Evolutionary conservation across 2,113 vertebrate species (phyloP).

Genomic region (Mirounga angustirostris): DNA sequence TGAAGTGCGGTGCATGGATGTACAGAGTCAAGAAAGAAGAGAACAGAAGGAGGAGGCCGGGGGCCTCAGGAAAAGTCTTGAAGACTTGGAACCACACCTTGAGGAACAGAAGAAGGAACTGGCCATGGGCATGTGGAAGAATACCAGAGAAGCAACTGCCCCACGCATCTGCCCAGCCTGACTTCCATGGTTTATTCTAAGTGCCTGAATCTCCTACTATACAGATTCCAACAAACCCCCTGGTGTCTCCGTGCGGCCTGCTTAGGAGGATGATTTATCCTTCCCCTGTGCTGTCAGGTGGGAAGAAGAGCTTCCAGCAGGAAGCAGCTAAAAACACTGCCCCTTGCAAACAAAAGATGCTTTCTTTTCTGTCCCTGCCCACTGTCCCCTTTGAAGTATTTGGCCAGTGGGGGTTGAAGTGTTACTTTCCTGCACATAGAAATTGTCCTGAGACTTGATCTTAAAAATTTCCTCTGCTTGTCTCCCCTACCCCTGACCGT

Average conservation of each 20-base stretch:
- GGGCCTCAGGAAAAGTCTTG: no score
- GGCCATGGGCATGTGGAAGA: background rate
- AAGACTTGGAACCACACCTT: background rate
- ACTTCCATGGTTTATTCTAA: background rate
- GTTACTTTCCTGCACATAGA: background rate
- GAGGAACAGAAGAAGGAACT: background rate
- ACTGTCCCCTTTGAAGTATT: background rate
- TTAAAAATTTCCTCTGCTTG: background rate
- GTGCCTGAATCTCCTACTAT: background rate
- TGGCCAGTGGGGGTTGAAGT: background rate
- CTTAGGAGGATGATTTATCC: background rate
- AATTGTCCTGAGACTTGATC: slow-evolving; percentile 16
- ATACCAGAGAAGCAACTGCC: background rate
- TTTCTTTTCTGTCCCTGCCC: slow-evolving; percentile 19
- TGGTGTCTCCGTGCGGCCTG: background rate
- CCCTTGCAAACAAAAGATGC: slow-evolving; percentile 10
- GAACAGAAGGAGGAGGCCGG: background rate
- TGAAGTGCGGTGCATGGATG: background rate
- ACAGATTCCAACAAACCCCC: background rate
- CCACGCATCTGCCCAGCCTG: background rate
- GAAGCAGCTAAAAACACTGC: background rate
- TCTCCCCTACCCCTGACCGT: background rate
- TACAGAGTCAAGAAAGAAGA: background rate
- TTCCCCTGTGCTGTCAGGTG: background rate
- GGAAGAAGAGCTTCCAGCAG: slow-evolving; percentile 24